A percentile compares a stretch with the other conserved stretches of the same genome.
phyloP scores from a whole-genome alignment of 2,888 invertebrate genomes.

The Ormyrus thymus region DNA sequence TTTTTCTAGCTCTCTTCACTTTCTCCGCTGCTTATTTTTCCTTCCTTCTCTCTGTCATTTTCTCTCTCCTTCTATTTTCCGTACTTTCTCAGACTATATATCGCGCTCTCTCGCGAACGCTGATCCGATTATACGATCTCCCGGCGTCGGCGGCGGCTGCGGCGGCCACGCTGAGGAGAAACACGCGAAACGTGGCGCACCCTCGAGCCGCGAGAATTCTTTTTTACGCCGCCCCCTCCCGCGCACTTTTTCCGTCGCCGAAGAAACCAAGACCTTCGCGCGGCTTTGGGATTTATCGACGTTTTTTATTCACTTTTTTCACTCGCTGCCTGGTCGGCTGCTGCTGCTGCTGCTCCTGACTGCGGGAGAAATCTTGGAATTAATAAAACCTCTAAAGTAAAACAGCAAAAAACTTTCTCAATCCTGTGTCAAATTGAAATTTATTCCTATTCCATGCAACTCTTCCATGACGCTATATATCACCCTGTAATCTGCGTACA shows the following conservation, averaged over 20 bases:
- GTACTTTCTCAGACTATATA: conserved; percentile 29
- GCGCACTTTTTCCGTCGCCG: conserved; percentile 2
- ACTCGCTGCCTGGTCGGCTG: neutral
- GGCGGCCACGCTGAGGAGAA: conserved; percentile 56
- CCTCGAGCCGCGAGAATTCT: conserved; percentile 53
- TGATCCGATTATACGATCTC: conserved; percentile 63
- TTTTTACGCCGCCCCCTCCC: conserved; percentile 18
- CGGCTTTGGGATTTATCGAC: conserved; percentile 54
- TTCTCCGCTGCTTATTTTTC: conserved; percentile 51
- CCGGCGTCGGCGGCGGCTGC: conserved; percentile 56
- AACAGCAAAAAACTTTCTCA: conserved; percentile 51
- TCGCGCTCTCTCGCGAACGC: conserved; percentile 48
- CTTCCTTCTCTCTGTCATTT: conserved; percentile 30
- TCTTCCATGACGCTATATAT: conserved; percentile 6
- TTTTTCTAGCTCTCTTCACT: conserved; percentile 62
- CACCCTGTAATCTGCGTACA: conserved; percentile 30
- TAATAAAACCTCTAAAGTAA: conserved; percentile 52
- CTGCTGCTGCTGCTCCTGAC: neutral
- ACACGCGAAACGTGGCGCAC: conserved; percentile 54
- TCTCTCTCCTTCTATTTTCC: conserved; percentile 19
- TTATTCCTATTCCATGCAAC: conserved; percentile 42
- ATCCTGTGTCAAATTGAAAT: conserved; percentile 51
- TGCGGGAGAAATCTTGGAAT: conserved; percentile 48
- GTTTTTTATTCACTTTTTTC: conserved; percentile 47
- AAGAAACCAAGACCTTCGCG: conserved; percentile 47